Base-by-base conservation (phyloP, 2,888 invertebrate genomes). In the Teleogryllus oceanicus region DNA sequence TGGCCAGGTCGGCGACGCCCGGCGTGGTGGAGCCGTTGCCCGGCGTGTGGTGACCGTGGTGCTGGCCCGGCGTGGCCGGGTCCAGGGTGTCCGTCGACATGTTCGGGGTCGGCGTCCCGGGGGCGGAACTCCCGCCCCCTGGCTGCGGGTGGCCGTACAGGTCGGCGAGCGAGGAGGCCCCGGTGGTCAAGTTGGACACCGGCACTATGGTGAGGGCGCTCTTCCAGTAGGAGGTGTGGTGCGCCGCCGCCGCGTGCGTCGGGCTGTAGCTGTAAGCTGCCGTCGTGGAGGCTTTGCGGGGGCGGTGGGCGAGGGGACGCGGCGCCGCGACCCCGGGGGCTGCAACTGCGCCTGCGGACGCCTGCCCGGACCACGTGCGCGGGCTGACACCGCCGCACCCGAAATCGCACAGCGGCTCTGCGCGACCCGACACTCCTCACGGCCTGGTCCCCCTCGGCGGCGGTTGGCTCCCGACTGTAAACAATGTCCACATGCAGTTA, bases 61-160 rank as follows among this genome's bases (percentile, higher is more conserved):
- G 62, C n/a, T 62, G 62, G 62, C 91, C 86, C n/a, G 75, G 21
- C 75, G 37, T 24, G n/a, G 75, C 20, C 75, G 20, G 75, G 13
- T 20, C 24, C 21, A 24, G 21, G 3, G 75, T 20, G 20, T 20
- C 75, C 75, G 75, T 24, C 21, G 11, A 20, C 21, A 75, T 75
- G 21, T 24, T 20, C 13, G 75, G 21, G 21, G 21, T 24, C 8
- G 20, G 75, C 75, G 75, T 24, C 11, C 21, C 75, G 24, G 75
- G 75, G 75, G 75, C 75, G 75, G 75, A 75, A 11, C 75, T 24
- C 13, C 75, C 75, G 75, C 75, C 21, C 75, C 37, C 62, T 8
- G 62, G 62, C n/a, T 62, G 62, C 62, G 62, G 62, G 62, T 62
- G 62, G 62, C 62, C 62, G 62, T 62, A 62, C 62, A 62, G 62